Base-by-base conservation (phyloP, 2,797 vertebrate genomes). In the Sebastes matsubarae region DNA sequence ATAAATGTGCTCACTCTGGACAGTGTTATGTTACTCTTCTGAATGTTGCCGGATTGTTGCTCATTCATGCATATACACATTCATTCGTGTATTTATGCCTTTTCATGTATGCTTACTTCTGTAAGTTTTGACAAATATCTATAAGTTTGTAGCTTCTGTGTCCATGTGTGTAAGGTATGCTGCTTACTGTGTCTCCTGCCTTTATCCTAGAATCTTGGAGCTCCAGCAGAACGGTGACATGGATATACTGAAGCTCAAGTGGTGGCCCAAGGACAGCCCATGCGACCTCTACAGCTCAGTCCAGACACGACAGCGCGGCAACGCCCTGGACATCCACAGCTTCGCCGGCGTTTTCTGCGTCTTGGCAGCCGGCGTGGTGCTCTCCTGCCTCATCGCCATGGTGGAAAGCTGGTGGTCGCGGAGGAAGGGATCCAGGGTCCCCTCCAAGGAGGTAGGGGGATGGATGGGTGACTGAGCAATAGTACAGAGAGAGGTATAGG, bases 371-470 rank as follows among this genome's bases (percentile, higher is more conserved):
- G 99, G 99, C 2, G 97, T 99, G 87, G 96, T 99, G 80, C 96
- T 99, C 29, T 99, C 98, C 92, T 99, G 99, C 92, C 96, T 99
- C 91, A 99, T 99, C 89, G 98, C 98, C 84, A 98, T 99, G 96
- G 96, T 99, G 94, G 99, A 99, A 95, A 99, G 97, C 2, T 99
- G 99, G 99, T 99, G 99, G 99, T 98, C 97, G 87, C 96, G 98
- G 89, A 96, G 97, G 87, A 99, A 99, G 96, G 98, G 98, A 93
- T 99, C 98, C 65, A 96, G 97, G 60, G 98, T 98, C 88, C 98
- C 98, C 8, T 99, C 99, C 68, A 99, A 99, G 96, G 98, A 99
- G 98, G 98, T 99, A 97, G 27, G 88, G 20, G 30, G 57, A 68
- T 79, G 54, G 58, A 70, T 74, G 64, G 63, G 36, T 55, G 54